Evolutionary conservation across 2,113 vertebrate species (phyloP), one percentile per base, ranked within the genome.

Genomic region (Tiliqua scincoides): DNA sequence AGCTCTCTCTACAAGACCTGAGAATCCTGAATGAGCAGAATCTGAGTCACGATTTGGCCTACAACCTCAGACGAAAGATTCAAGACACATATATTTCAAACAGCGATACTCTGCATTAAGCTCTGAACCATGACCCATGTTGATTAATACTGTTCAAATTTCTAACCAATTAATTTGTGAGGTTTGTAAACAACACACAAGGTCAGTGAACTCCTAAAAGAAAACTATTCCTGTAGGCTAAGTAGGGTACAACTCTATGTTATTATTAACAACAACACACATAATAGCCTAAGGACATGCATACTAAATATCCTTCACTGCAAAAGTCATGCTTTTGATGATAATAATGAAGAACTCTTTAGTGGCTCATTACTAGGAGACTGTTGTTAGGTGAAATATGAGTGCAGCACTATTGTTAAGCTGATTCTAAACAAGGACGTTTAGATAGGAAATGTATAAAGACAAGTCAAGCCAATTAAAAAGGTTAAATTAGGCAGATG

Each of bases 401-500:
- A 68, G 14, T 59, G 3, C 11, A 70, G 30, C 54, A 14, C 14
- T 40, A 78, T 78, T 85, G 32, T 68, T 78, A n/a, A 27, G 10
- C 25, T 59, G 32, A 57, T 59, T 85, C 63, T 59, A 85, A 78
- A 85, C 27, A n/a, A 85, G 63, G 65, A 59, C 59, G 32, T 78
- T n/a, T 78, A 48, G 59, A 72, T 25, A 83, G 18, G 48, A 59
- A 85, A 70, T 78, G 84, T 78, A 78, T 70, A 71, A 68, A 85
- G 71, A 79, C 84, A 85, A 79, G 65, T 70, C 54, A 59, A 59
- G 63, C 63, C 25, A 68, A 78, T 85, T 85, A 79, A 79, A 76
- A 85, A n/a, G 52, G 84, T 85, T 85, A 85, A 85, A 57, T 85
- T 77, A 77, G 67, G 18, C 48, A 70, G 25, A 70, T 43, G 52